phyloP scores from a whole-genome alignment of 2,888 invertebrate species.

The Trissolcus brochymenae region DNA sequence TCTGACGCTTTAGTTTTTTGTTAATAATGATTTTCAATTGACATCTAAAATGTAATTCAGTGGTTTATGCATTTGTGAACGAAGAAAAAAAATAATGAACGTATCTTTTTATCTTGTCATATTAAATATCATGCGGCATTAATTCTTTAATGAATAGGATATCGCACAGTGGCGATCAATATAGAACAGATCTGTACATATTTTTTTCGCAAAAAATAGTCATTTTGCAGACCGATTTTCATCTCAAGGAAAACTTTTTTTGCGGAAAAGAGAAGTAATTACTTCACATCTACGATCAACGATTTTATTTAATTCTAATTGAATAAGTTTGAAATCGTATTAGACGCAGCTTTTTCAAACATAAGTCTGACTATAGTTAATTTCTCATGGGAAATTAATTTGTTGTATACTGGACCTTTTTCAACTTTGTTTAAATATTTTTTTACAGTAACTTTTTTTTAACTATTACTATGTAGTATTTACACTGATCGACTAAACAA shows the following conservation, averaged over 20 bases:
- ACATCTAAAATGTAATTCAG: not conserved
- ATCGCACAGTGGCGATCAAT: constrained; percentile 20
- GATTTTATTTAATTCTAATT: constrained; percentile 15
- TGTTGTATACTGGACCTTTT: constrained; percentile 2
- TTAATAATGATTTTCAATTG: not conserved
- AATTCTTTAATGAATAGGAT: constrained; percentile 15
- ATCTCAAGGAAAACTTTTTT: not conserved
- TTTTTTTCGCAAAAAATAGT: constrained; percentile 12
- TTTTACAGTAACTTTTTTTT: constrained; percentile 2
- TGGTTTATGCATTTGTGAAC: not conserved
- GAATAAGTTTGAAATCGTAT: constrained; percentile 10
- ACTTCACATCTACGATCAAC: not conserved
- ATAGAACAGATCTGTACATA: constrained; percentile 8
- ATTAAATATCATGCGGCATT: constrained; percentile 32
- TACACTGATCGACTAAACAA: constrained; percentile 12
- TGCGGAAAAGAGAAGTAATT: too few species aligned
- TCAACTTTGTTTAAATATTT: not conserved
- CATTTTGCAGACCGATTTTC: not conserved
- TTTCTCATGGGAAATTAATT: constrained; percentile 29
- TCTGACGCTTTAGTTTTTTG: not conserved
- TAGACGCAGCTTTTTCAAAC: constrained; percentile 12
- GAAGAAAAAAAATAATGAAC: not conserved
- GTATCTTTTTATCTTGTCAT: constrained; percentile 19
- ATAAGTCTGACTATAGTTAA: constrained; percentile 31
- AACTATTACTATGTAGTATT: constrained; percentile 22